Conservation (phyloP, 2,888 invertebrate genomes). For the Phorcus lineatus region DNA sequence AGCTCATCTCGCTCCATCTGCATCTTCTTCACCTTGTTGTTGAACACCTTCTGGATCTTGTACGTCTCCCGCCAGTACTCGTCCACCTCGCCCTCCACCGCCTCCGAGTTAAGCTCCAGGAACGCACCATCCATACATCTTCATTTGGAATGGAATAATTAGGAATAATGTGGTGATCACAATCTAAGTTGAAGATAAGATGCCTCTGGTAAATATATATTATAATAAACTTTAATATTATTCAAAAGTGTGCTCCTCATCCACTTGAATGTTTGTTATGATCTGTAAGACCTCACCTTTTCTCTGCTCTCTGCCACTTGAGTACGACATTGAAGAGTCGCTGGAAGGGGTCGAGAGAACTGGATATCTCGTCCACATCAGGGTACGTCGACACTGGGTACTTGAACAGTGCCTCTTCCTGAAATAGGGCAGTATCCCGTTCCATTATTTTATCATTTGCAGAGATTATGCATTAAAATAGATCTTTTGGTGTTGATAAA, state of each 20-base stretch:
- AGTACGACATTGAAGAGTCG: constrained; percentile 79
- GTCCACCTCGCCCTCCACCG: constrained; percentile 88
- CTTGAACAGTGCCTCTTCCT: constrained; percentile 90
- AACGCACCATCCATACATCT: constrained; percentile 95
- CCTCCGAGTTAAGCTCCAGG: constrained; percentile 86
- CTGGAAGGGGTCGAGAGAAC: constrained; percentile 80
- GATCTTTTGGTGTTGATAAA: too few relatives aligned
- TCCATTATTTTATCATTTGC: too few relatives aligned
- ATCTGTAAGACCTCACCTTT: constrained; percentile 76
- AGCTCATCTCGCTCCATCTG: constrained; percentile 71
- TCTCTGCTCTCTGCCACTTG: constrained; percentile 87
- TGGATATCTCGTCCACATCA: constrained; percentile 84
- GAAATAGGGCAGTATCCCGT: background rate
- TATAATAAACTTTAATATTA: too few relatives aligned
- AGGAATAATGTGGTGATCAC: too few relatives aligned
- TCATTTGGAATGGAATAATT: background rate
- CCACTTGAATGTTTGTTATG: too few relatives aligned
- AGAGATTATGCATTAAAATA: too few relatives aligned
- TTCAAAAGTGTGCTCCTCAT: too few relatives aligned
- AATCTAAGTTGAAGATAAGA: background rate
- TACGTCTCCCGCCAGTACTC: constrained; percentile 85
- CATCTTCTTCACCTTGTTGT: constrained; percentile 72
- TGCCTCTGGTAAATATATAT: too few relatives aligned
- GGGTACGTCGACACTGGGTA: constrained; percentile 86
- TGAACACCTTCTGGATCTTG: constrained; percentile 84